Base-by-base conservation (phyloP, 1,140 invertebrate genomes). In the Probaryconus sp. region DNA sequence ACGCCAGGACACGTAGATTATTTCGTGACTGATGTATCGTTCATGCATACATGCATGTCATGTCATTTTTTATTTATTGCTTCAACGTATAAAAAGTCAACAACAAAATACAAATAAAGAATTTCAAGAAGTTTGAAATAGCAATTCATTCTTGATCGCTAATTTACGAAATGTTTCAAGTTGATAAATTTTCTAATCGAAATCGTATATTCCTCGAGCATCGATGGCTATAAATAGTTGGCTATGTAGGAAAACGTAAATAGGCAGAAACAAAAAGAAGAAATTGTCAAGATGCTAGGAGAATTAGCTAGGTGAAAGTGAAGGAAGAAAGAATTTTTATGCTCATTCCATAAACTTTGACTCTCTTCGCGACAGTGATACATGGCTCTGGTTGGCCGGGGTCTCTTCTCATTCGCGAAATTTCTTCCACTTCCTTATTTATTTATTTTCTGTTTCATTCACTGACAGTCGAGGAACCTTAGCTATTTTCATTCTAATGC, bases 321-420 rank as follows among this genome's bases (percentile, higher is more conserved):
- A 18, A 63, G 50, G 47, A 31, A 45, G 43, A 45, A 53, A 51
- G 45, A 47, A 48, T 67, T 67, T 67, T 67, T 67, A 40, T 67
- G 43, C 63, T 33, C 38, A 48, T 50, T 67, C 40, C 21, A 38
- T 67, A 65, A 71, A 71, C 68, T 71, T 64, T 71, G 68, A 71
- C 68, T 55, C 17, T 26, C 11, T 9, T 7, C 38, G 14, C 26
- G 63, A 48, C 56, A 73, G 71, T 72, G 77, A 78, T 60, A 64
- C 64, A 78, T 78, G 60, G 61, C 72, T 67, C 70, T 82, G 67
- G 77, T 67, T 79, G 75, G 69, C 53, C 58, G 47, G 10, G 11
- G 26, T 56, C 50, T 71, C 47, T 51, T 71, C 67, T 56, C 50
- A 50, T 56, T 61, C 43, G 42, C 58, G 38, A 58, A 56, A 71